phyloP scores from a whole-genome alignment of 2,797 vertebrate species.

The Lutjanus campechanus region DNA sequence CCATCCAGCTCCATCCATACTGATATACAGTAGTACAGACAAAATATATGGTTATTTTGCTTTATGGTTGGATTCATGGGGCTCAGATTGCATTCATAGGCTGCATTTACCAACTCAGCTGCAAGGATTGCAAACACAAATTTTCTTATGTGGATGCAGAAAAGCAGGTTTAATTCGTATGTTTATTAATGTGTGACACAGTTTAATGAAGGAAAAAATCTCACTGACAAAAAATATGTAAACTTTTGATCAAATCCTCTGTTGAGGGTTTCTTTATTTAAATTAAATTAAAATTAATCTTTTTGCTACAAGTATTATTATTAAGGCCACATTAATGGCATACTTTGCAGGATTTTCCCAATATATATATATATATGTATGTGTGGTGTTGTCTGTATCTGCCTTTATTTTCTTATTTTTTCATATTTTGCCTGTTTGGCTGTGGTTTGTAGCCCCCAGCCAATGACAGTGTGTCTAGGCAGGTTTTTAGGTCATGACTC shows the following conservation, averaged over 20 bases:
- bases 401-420: too few species aligned
- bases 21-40: constrained; percentile 56
- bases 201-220: constrained; percentile 22
- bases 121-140: constrained; percentile 19
- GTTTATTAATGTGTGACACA: not conserved
- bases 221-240: constrained; percentile 1
- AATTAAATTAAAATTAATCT: too few species aligned
- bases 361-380: too few species aligned
- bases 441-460: too few species aligned
- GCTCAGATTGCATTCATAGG: constrained; percentile 33
- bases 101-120: constrained; percentile 20
- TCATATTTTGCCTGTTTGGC: too few species aligned
- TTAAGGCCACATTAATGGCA: too few species aligned
- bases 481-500: too few species aligned
- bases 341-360: too few species aligned
- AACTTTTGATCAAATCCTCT: constrained; percentile 24
- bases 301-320: too few species aligned
- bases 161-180: constrained; percentile 11
- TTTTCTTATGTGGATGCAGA: constrained; percentile 10
- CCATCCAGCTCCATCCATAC: constrained; percentile 35
- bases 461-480: too few species aligned
- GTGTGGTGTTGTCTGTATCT: too few species aligned
- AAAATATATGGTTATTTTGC: constrained; percentile 55
- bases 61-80: constrained; percentile 33
- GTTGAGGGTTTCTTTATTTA: not conserved